phyloP scores from a whole-genome alignment of 2,888 invertebrate genomes.

The Stenurella melanura region DNA sequence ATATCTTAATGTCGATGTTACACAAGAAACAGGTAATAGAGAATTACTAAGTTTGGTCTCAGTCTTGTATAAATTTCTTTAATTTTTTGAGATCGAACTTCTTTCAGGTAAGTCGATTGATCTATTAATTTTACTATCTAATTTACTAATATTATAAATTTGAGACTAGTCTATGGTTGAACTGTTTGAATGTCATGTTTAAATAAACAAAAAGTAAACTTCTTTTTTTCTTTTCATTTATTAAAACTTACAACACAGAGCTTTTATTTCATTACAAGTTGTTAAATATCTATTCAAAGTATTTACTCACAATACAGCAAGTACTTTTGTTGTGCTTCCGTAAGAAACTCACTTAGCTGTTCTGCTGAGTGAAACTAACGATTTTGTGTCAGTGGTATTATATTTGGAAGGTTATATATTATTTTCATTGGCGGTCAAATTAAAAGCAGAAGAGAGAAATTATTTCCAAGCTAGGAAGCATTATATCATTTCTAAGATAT shows the following conservation, averaged over 20 bases:
- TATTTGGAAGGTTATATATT: conserved; percentile 3
- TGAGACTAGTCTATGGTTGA: no score
- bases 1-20: no score
- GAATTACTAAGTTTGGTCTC: no score
- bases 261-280: not conserved
- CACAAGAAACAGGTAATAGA: no score
- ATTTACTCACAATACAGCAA: not conserved
- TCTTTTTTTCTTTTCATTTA: not conserved
- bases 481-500: conserved; percentile 3
- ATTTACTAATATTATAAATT: no score
- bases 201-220: not conserved
- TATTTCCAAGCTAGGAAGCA: not conserved
- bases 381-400: not conserved
- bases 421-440: conserved; percentile 7
- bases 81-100: no score
- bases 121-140: no score
- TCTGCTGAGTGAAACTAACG: conserved; percentile 1
- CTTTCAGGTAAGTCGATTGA: no score
- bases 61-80: no score
- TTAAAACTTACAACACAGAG: not conserved
- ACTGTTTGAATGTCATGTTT: no score
- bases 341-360: not conserved
- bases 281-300: not conserved
- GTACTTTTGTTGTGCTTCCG: not conserved
- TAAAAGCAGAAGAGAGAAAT: not conserved